These are phyloP conservation scores for Sinocyclocheilus anophthalmus DNA, from an alignment of 2,113 vertebrate genomes.

Conservation along the genomic window DNA sequence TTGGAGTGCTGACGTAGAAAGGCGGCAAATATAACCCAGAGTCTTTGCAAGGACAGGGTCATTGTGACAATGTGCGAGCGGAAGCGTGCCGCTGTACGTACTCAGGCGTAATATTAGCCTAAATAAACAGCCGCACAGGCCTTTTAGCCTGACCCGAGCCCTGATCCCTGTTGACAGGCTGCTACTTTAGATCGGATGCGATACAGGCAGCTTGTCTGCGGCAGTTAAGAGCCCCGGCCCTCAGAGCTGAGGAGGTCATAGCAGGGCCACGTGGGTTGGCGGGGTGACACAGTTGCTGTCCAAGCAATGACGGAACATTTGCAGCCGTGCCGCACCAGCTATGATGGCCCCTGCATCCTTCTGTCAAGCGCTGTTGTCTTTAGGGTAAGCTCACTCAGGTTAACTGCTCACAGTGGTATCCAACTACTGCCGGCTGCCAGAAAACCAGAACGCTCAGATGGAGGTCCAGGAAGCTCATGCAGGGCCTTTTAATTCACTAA, in stretches of 20 bases:
- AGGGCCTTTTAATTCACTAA: constrained; percentile 49
- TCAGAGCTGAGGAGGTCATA: constrained; percentile 69
- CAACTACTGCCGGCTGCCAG: constrained; percentile 66
- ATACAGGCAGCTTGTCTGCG: constrained; percentile 66
- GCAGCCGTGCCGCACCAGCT: constrained; percentile 49
- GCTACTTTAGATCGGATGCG: constrained; percentile 63
- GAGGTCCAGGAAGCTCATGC: constrained; percentile 26
- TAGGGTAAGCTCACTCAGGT: constrained; percentile 54
- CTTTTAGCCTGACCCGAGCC: constrained; percentile 44
- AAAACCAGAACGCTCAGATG: constrained; percentile 1
- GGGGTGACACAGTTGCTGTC: constrained; percentile 63
- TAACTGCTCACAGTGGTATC: constrained; percentile 66
- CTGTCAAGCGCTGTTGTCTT: constrained; percentile 60
- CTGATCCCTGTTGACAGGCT: constrained; percentile 73
- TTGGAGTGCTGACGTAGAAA: background rate
- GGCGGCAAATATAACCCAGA: background rate
- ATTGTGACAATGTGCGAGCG: constrained; percentile 16
- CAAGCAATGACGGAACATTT: constrained; percentile 59
- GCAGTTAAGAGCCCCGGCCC: constrained; percentile 68
- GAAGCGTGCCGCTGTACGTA: background rate
- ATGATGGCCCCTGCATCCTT: constrained; percentile 54
- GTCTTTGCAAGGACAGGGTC: background rate
- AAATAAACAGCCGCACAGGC: constrained; percentile 34
- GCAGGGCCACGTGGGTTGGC: constrained; percentile 63
- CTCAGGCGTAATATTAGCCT: constrained; percentile 30